Percentiles rank a stretch among this genome's conserved stretches.
Conservation (phyloP, 2,113 vertebrate genomes). For the Varanus salvator region DNA sequence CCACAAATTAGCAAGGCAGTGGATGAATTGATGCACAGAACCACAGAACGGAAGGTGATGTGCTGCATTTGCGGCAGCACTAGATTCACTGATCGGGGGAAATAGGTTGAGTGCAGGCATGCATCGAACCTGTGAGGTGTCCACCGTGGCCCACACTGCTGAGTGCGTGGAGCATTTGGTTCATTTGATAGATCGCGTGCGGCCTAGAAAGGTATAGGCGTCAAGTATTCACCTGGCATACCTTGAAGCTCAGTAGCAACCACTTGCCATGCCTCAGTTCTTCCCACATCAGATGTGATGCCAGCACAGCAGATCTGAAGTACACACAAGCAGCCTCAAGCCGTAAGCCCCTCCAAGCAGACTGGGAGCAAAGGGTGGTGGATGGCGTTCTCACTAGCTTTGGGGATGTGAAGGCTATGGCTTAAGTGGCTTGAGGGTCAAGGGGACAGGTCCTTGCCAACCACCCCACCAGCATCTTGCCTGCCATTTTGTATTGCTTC, state of each 20-base stretch:
- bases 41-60: too few relatives aligned
- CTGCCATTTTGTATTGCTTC: background rate
- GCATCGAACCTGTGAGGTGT: background rate
- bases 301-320: background rate
- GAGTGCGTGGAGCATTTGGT: too few relatives aligned
- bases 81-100: background rate
- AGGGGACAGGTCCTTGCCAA: background rate
- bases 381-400: background rate
- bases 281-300: background rate
- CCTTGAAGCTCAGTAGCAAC: background rate
- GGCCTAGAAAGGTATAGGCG: background rate
- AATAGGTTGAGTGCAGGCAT: background rate
- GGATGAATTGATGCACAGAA: background rate
- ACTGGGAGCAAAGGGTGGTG: background rate
- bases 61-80: background rate
- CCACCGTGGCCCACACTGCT: background rate
- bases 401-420: background rate
- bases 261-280: background rate
- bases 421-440: background rate
- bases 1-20: background rate
- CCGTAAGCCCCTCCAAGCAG: background rate
- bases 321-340: background rate
- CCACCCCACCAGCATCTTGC: background rate
- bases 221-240: too few relatives aligned
- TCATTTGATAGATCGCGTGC: too few relatives aligned